A percentile compares a stretch with the other conserved stretches of the same genome.
These are phyloP conservation scores for Pyrocephalus nanus DNA, from an alignment of 2,797 vertebrate genomes.

Conservation along the genomic window DNA sequence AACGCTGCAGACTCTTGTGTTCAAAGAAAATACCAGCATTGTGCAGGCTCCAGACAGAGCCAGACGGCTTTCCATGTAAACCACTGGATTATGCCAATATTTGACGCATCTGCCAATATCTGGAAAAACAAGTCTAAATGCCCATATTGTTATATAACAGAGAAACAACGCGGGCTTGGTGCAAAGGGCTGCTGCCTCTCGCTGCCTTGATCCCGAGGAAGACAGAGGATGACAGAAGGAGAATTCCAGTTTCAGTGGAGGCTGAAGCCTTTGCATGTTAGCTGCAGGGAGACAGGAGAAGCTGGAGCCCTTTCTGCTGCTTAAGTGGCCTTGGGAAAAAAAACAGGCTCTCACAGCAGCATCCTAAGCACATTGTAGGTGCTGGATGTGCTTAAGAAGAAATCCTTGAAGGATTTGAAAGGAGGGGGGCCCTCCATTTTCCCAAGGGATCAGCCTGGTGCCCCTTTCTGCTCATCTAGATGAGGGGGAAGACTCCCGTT, in stretches of 20 bases:
- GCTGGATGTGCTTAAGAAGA: not conserved
- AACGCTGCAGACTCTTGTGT: not conserved
- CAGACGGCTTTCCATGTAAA: slow-evolving; percentile 36
- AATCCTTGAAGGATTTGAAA: not conserved
- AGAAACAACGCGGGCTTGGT: not conserved
- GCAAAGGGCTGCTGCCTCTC: not conserved
- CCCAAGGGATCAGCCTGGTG: not conserved
- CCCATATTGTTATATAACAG: slow-evolving; percentile 41
- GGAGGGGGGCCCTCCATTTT: not conserved
- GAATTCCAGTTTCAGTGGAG: not conserved
- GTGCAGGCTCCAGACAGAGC: slow-evolving; percentile 45
- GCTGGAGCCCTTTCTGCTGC: not conserved
- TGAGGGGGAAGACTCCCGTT: not conserved
- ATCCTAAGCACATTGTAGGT: not conserved
- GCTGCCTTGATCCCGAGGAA: not conserved
- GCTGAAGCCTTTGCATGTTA: not conserved
- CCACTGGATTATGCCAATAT: slow-evolving; percentile 63
- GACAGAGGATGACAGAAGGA: not conserved
- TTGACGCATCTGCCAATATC: slow-evolving; percentile 59
- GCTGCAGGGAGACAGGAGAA: not conserved
- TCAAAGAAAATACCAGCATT: slow-evolving; percentile 18
- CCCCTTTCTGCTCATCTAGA: not conserved
- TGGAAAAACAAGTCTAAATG: slow-evolving; percentile 63
- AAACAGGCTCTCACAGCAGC: not conserved
- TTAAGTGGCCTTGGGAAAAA: not conserved